These are phyloP conservation scores for Cladopsammia gracilis DNA, from an alignment of 64 coral and sea anemone species.

Conservation along the genomic window DNA sequence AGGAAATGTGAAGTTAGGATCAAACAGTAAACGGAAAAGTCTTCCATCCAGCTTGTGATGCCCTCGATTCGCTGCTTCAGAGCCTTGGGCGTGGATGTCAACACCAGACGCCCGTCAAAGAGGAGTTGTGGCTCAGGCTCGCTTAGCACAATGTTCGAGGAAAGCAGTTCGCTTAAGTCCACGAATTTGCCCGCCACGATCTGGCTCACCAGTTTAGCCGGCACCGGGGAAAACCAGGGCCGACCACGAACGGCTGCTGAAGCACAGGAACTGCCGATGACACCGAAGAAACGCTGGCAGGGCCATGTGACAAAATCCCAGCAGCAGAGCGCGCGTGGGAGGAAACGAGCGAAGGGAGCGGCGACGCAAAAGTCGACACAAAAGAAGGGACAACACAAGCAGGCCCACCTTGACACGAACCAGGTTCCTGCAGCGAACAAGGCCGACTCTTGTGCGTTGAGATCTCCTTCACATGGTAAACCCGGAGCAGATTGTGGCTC, in stretches of 20 bases:
- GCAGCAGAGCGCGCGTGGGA: no score
- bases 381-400: not conserved
- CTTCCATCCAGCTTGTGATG: slow-evolving; percentile 24
- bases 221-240: slow-evolving; percentile 30
- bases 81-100: not conserved
- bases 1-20: not conserved
- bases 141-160: not conserved
- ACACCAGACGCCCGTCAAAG: slow-evolving; percentile 16
- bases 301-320: not conserved
- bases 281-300: not conserved
- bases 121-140: slow-evolving; percentile 27
- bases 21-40: not conserved
- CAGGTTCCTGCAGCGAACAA: not conserved
- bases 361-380: not conserved
- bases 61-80: not conserved
- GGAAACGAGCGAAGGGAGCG: not conserved
- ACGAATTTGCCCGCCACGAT: slow-evolving; percentile 31
- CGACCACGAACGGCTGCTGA: not conserved
- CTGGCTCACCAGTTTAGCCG: slow-evolving; percentile 13
- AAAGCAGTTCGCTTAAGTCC: not conserved
- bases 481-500: not conserved
- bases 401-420: not conserved
- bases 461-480: not conserved
- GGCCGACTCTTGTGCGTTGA: not conserved
- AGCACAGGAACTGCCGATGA: not conserved